Conservation (phyloP, 1,140 invertebrate genomes). For the Palaemon carinicauda region DNA sequence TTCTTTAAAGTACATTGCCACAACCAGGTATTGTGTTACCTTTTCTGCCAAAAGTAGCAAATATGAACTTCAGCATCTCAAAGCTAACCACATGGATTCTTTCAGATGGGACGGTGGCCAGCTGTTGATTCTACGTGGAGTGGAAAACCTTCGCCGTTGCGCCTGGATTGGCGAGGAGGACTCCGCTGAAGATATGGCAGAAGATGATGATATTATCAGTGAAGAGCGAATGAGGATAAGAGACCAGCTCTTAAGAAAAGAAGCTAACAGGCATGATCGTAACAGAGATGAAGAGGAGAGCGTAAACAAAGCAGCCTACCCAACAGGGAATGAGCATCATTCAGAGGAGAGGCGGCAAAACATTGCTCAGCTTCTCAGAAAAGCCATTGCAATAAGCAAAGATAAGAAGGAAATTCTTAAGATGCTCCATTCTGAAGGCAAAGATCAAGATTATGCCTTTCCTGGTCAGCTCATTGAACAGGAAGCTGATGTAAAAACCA, state of each 20-base stretch:
- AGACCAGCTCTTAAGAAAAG: background rate
- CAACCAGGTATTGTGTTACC: too few species aligned
- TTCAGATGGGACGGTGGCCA: conserved; percentile 79
- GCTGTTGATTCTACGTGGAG: conserved; percentile 77
- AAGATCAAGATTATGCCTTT: background rate
- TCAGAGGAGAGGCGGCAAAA: conserved; percentile 45
- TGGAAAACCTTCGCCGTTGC: conserved; percentile 79
- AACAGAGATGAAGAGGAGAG: background rate
- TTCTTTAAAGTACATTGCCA: too few species aligned
- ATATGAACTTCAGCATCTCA: too few species aligned
- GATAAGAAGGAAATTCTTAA: conserved; percentile 44
- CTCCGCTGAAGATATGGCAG: conserved; percentile 47
- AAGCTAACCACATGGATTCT: background rate
- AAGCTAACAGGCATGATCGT: background rate
- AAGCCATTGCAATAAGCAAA: conserved; percentile 49
- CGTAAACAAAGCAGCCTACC: background rate
- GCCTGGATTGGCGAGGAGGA: conserved; percentile 82
- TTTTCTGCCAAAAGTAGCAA: too few species aligned
- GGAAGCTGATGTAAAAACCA: background rate
- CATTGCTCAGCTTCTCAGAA: conserved; percentile 38
- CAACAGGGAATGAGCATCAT: background rate
- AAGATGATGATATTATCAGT: conserved; percentile 36
- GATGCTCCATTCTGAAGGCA: conserved; percentile 35
- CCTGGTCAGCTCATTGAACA: background rate
- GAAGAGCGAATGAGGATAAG: conserved; percentile 10